Evolutionary conservation across 2,113 vertebrate genomes (phyloP).

Genomic region (Hippocampus abdominalis): DNA sequence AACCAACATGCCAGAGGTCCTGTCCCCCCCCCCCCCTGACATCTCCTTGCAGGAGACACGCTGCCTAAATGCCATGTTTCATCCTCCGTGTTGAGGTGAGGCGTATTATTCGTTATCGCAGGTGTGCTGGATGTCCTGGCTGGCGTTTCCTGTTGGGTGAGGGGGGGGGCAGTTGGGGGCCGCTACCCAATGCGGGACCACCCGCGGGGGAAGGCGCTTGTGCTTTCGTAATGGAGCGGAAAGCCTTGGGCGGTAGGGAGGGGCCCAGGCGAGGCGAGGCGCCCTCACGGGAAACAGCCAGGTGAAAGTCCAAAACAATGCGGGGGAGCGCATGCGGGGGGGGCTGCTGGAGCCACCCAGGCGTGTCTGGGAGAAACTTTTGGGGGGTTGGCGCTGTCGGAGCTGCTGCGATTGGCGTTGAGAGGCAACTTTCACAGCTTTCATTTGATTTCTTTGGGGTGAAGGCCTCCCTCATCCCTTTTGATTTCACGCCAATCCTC

Average conservation of each 20-base stretch:
- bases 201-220: constrained; percentile 47
- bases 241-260: constrained; percentile 26
- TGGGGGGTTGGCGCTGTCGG: background rate
- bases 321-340: constrained; percentile 42
- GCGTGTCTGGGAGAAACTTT: background rate
- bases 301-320: constrained; percentile 67
- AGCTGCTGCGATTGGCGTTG: background rate
- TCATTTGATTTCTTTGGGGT: too few relatives aligned
- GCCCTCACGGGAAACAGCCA: constrained; percentile 62
- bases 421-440: background rate
- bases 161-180: background rate
- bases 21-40: too few relatives aligned
- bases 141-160: background rate
- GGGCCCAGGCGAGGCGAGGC: constrained; percentile 31
- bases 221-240: constrained; percentile 69
- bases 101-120: constrained; percentile 2
- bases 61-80: background rate
- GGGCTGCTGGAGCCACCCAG: constrained; percentile 6
- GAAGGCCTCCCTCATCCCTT: too few relatives aligned
- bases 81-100: background rate
- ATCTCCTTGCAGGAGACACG: background rate
- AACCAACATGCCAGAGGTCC: background rate
- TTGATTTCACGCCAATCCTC: too few relatives aligned
- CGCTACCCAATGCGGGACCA: constrained; percentile 52
- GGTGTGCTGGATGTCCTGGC: background rate